These are phyloP conservation scores for Drosophila anomelani DNA, from an alignment of 2,888 invertebrate species.

Conservation along the genomic window DNA sequence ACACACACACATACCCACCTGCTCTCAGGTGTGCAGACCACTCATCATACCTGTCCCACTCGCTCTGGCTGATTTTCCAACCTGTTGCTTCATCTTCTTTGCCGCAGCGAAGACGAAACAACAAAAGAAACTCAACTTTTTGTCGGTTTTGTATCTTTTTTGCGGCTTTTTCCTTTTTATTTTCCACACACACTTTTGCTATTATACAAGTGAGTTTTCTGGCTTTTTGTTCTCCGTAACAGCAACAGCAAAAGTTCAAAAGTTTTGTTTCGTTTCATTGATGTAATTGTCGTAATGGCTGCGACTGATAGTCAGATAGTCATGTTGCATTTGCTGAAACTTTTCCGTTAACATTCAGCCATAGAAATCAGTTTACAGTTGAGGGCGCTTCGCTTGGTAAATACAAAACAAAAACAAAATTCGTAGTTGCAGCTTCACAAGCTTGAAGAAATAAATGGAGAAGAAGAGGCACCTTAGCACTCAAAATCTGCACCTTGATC, in stretches of 20 bases:
- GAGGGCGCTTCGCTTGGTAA: constrained; percentile 30
- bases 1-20: neutral
- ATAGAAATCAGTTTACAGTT: constrained; percentile 25
- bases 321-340: constrained; percentile 26
- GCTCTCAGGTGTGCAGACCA: constrained; percentile 22
- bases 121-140: constrained; percentile 40
- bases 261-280: constrained; percentile 41
- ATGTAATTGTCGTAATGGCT: constrained; percentile 39
- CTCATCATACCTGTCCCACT: constrained; percentile 17
- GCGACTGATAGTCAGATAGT: too few species aligned
- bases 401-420: constrained; percentile 2
- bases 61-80: constrained; percentile 28
- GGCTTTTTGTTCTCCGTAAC: constrained; percentile 33
- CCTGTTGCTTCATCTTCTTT: constrained; percentile 60
- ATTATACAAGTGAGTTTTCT: constrained; percentile 57
- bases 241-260: constrained; percentile 28
- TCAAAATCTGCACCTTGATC: constrained; percentile 30
- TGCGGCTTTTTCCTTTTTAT: constrained; percentile 47
- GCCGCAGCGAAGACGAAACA: constrained; percentile 22
- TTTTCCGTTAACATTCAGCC: constrained; percentile 41
- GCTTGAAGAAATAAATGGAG: constrained; percentile 4
- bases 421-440: constrained; percentile 35
- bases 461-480: constrained; percentile 8
- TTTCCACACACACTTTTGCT: constrained; percentile 46
- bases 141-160: constrained; percentile 31